Evolutionary conservation across 2,113 vertebrate species (phyloP), one percentile per base, ranked within the genome.

Genomic region (Anoplopoma fimbria): DNA sequence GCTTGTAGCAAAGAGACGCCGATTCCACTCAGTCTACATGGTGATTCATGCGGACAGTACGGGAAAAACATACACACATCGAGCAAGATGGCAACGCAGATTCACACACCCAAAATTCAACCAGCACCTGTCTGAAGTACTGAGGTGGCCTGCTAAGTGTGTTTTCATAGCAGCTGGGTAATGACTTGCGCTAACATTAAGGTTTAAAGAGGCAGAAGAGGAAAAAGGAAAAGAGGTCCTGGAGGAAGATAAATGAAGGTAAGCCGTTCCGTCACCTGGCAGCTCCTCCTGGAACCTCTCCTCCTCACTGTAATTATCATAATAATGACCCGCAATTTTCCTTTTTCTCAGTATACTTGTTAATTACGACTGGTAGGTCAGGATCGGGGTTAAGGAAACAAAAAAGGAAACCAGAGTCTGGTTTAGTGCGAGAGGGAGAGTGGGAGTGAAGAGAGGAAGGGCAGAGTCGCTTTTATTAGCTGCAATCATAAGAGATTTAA

Each of bases 281-380:
- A 89, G 87, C 77, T 77, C 53, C 87, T 88, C 74, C 88, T 90
- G 89, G 83, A 94, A 86, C 92, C 89, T 77, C 90, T 87, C 82
- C 64, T 64, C 63, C 75, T 73, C 40, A 10, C 83, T 49, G 34
- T 94, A 93, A 94, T 96, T 94, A 95, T 93, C 91, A 91, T 88
- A 87, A 92, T 93, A 94, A 94, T 93, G 90, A 95, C 88, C 88
- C 9, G 61, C 92, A 93, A 93, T 94, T 94, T 95, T 92, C 91
- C 80, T 85, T 93, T 94, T 91, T 91, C 88, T 93, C 87, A 89
- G 89, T 90, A 62, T 89, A 91, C 92, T 91, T 92, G 92, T 93
- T 95, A 93, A 94, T 95, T 92, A 93, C 47, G 45, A 65, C 67
- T 74, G 57, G 77, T n/a, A 60, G 88, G 88, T 92, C 87, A 90